Conservation (phyloP, 2,113 vertebrate species). For the Motacilla alba region DNA sequence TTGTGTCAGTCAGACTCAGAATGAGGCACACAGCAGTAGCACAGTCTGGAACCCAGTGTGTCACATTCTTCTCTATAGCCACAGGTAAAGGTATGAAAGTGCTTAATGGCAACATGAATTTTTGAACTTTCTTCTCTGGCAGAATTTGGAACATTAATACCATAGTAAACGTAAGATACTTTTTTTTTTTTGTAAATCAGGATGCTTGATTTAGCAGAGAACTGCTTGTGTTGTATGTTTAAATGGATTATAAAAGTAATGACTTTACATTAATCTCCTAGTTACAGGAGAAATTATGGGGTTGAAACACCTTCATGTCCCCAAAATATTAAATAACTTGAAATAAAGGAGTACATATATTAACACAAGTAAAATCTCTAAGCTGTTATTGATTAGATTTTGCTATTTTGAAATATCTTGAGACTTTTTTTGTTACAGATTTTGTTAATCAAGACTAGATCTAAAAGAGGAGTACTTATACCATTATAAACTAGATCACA, state of each 20-base stretch:
- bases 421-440: background rate
- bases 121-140: background rate
- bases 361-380: background rate
- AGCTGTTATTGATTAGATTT: background rate
- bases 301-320: background rate
- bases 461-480: background rate
- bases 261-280: background rate
- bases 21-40: background rate
- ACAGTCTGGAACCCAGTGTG: background rate
- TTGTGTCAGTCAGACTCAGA: background rate
- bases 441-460: background rate
- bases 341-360: background rate
- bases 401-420: background rate
- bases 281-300: background rate
- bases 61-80: background rate
- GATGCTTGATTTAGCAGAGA: background rate
- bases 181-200: background rate
- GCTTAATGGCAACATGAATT: background rate
- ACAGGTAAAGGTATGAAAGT: background rate
- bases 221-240: background rate
- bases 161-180: background rate
- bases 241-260: background rate
- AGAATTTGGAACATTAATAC: background rate
- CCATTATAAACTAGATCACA: background rate
- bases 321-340: background rate